Evolutionary conservation across 1,140 invertebrate species (phyloP).

Genomic region (Drosophila lowei): DNA sequence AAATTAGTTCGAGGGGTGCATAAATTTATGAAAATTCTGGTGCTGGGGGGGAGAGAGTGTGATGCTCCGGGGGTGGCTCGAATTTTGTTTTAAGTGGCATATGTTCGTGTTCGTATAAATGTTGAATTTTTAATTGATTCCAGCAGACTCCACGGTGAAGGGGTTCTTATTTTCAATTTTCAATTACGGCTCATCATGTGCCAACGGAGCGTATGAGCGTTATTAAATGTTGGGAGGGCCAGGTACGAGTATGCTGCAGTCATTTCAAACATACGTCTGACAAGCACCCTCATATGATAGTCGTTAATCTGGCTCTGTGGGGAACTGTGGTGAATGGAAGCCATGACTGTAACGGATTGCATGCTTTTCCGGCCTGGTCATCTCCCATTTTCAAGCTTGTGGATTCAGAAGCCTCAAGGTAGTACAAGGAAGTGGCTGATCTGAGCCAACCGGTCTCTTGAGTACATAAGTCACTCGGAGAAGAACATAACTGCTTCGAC

Average conservation of each 20-base stretch:
- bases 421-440: too few relatives aligned
- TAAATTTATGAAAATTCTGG: slow-evolving; percentile 66
- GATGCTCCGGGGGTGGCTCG: slow-evolving; percentile 17
- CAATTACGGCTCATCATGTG: slow-evolving; percentile 31
- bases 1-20: slow-evolving; percentile 75
- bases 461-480: too few relatives aligned
- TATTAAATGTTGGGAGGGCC: not conserved
- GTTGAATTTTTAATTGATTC: slow-evolving; percentile 69
- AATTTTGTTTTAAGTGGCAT: slow-evolving; percentile 56
- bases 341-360: too few relatives aligned
- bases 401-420: too few relatives aligned
- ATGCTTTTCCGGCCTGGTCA: too few relatives aligned
- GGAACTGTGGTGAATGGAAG: too few relatives aligned
- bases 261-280: too few relatives aligned
- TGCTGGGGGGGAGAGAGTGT: slow-evolving; percentile 31
- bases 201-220: slow-evolving; percentile 18
- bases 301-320: too few relatives aligned
- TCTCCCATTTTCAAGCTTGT: too few relatives aligned
- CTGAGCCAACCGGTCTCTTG: too few relatives aligned
- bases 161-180: slow-evolving; percentile 27
- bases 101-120: slow-evolving; percentile 47
- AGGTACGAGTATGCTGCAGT: not conserved
- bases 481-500: too few relatives aligned
- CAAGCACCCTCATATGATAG: too few relatives aligned
- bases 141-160: slow-evolving; percentile 21